These are phyloP conservation scores for Rana temporaria DNA, from an alignment of 2,113 vertebrate species.

Conservation along the genomic window DNA sequence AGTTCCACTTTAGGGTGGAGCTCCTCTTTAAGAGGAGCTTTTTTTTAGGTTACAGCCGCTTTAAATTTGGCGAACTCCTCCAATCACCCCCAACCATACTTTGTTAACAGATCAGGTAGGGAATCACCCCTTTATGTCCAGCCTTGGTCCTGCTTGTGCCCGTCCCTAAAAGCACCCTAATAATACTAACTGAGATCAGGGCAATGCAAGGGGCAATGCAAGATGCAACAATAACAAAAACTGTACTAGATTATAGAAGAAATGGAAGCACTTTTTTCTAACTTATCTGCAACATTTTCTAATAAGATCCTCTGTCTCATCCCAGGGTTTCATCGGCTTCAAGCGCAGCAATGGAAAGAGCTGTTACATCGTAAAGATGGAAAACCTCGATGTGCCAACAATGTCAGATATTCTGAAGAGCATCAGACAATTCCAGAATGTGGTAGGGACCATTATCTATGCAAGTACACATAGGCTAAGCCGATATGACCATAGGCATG, in stretches of 20 bases:
- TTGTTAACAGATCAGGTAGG: too few relatives aligned
- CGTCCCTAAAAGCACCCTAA: neutral
- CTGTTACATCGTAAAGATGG: constrained; percentile 27
- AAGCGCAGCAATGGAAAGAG: neutral
- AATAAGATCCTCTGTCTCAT: neutral
- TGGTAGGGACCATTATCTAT: neutral
- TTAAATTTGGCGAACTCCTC: too few relatives aligned
- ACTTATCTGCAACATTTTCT: neutral
- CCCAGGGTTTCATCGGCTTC: constrained; percentile 23
- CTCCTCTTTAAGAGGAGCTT: too few relatives aligned
- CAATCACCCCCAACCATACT: too few relatives aligned
- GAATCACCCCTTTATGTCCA: too few relatives aligned
- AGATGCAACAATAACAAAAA: neutral
- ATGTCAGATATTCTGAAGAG: constrained; percentile 20
- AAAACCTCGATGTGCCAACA: neutral
- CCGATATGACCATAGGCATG: too few relatives aligned
- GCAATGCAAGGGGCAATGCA: neutral
- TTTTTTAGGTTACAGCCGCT: too few relatives aligned
- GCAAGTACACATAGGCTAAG: neutral
- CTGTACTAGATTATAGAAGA: neutral
- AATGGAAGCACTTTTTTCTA: neutral
- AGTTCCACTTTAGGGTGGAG: too few relatives aligned
- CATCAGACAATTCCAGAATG: constrained; percentile 24
- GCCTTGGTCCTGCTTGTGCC: neutral
- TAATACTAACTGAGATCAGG: neutral